A percentile compares a stretch with the other conserved stretches of the same genome.
Conservation (phyloP, 2,797 vertebrate genomes). For the Catamblyrhynchus diadema region DNA sequence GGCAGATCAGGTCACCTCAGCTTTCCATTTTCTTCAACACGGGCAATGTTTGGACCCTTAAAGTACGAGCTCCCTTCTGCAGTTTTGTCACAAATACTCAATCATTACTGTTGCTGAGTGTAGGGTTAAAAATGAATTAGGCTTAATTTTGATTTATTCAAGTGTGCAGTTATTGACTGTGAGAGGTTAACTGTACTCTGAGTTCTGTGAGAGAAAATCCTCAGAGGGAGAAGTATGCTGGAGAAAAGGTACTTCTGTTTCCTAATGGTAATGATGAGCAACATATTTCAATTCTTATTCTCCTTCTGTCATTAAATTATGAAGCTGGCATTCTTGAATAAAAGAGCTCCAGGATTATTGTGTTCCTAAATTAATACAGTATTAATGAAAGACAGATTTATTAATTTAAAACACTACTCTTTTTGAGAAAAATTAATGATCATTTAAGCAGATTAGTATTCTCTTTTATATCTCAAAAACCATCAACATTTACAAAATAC, state of each 20-base stretch:
- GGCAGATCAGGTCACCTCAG: slow-evolving; percentile 72
- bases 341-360: neutral
- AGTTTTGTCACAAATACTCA: slow-evolving; percentile 52
- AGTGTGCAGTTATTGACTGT: neutral
- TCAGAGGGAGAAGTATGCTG: neutral
- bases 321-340: neutral
- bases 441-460: neutral
- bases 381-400: slow-evolving; percentile 8
- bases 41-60: slow-evolving; percentile 29
- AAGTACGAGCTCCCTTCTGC: slow-evolving; percentile 12
- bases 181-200: slow-evolving; percentile 23
- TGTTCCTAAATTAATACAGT: neutral
- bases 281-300: neutral
- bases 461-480: neutral
- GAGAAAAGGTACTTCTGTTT: slow-evolving; percentile 8
- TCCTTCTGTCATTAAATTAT: neutral
- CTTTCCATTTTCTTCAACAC: slow-evolving; percentile 58
- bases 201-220: slow-evolving; percentile 1
- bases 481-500: neutral
- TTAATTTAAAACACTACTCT: neutral
- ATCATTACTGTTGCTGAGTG: slow-evolving; percentile 28
- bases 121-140: slow-evolving; percentile 49
- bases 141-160: slow-evolving; percentile 40
- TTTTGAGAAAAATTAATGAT: neutral
- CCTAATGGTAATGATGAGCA: neutral